Conservation (phyloP, 2,888 invertebrate genomes). For the Podabrus alpinus region DNA sequence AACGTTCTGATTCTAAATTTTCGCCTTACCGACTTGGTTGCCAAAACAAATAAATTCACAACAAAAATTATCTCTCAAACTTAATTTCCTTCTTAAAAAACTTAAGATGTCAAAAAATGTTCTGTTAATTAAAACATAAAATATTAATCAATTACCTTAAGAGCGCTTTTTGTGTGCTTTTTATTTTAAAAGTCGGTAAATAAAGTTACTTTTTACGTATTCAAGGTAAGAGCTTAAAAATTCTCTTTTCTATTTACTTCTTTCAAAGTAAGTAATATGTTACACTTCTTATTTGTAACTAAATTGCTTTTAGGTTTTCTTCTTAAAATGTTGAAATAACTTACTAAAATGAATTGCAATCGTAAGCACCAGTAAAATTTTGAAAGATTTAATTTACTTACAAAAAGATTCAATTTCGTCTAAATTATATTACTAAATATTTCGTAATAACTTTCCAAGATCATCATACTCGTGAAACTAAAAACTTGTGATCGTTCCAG, state of each 20-base stretch:
- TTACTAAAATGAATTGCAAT: background rate
- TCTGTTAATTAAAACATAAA: background rate
- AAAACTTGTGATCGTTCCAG: constrained; percentile 8
- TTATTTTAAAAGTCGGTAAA: background rate
- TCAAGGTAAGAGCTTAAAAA: background rate
- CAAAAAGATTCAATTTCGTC: background rate
- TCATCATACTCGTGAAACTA: background rate
- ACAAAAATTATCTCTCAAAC: background rate
- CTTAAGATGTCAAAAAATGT: background rate
- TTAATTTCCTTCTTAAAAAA: background rate
- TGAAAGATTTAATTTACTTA: background rate
- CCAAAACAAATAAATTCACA: background rate
- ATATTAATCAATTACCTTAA: background rate
- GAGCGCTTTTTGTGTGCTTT: background rate
- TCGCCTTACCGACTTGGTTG: background rate
- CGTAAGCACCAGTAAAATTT: background rate
- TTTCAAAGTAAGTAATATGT: background rate
- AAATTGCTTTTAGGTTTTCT: background rate
- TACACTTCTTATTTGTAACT: background rate
- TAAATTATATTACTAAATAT: background rate
- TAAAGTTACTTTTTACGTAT: background rate
- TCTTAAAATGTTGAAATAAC: background rate
- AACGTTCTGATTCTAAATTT: background rate
- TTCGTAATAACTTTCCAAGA: background rate
- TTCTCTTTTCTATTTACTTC: background rate